Base-by-base conservation (phyloP, 2,888 invertebrate species). In the Aphelenchoides bicaudatus region DNA sequence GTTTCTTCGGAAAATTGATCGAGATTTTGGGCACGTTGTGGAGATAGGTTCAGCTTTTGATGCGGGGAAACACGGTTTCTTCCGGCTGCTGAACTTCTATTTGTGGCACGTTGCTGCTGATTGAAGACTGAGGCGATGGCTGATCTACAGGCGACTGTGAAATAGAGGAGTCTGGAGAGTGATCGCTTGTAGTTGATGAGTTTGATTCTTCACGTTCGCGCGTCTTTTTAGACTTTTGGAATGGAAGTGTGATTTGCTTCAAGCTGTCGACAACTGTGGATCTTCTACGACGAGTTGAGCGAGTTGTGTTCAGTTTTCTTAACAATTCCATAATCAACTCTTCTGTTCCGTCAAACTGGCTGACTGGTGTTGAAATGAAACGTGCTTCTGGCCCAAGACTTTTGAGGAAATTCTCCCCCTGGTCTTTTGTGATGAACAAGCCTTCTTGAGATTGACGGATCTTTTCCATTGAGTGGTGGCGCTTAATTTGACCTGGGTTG, bases 401-500 rank as follows among this genome's bases (percentile, higher is more conserved):
- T 13, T 58, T 50, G 13, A 62, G 57, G 39, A 63, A 43, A 19
- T 34, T 48, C 50, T 63, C 53, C 13, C 63, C 64, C 48, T 64
- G 60, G 25, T 64, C 59, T 5, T 31, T 16, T 6, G 57, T 52
- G 10, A 64, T 57, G 3, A 59, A 38, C 23, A 37, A 46, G 2
- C 38, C 43, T 38, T 63, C 64, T 16, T 49, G 47, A 2, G 59
- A 48, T 16, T 37, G 39, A 10, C 56, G 39, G n/a, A 64, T 65
- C 29, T 59, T 31, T 23, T 64, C 59, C 64, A 64, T 64, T 27
- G 64, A 64, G 6, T 23, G 56, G n/a, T 46, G 37, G n/a, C 59
- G 19, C 3, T 38, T 31, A 5, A 10, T 28, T 19, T 28, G 38
- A n/a, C 30, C 46, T 13, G 37, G 21, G 5, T 6, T 19, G 13